Evolutionary conservation across 2,888 invertebrate species (phyloP), one percentile per base, ranked within the genome.

Genomic region (Lasioglossum pauxillum): DNA sequence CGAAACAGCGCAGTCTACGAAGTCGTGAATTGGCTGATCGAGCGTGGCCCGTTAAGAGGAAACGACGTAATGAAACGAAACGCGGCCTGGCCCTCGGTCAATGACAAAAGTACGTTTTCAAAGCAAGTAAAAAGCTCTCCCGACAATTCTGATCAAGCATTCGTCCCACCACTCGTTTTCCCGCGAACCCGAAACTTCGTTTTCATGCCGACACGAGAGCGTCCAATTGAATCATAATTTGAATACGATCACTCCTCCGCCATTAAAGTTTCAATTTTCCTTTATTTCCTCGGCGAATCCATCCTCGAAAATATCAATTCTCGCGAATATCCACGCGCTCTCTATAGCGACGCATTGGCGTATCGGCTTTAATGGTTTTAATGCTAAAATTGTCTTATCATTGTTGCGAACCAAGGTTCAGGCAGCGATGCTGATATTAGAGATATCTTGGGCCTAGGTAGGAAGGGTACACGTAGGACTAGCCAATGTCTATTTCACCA

Each of bases 1-100:
- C 71, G 44, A 69, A 75, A 71, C 46, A 60, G n/a, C 72, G 27
- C 57, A 60, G 73, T 79, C 72, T 57, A 57, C 60, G 69, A n/a
- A 77, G 74, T 77, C 75, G 77, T 57, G 74, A 46, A 53, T 77
- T 83, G 84, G 78, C 80, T 69, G 76, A 78, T 79, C 80, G 80
- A 80, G 78, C 74, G 46, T 78, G 64, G 49, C 44, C 64, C 79
- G 67, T 84, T 84, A 81, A 84, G 80, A 64, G 84, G 57, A 46
- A 79, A 78, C 76, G 84, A 71, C 78, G 75, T 72, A 81, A 83
- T 74, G 69, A 81, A 84, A 87, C 75, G 64, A 76, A 81, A 78
- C 78, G 69, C 74, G 67, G 23, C 31, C 31, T 16, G 64, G 67
- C 38, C 35, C 31, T 46, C 53, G 72, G 44, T 57, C 74, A 72